phyloP scores from a whole-genome alignment of 1,140 invertebrate genomes.

The Cryptotermes secundus region DNA sequence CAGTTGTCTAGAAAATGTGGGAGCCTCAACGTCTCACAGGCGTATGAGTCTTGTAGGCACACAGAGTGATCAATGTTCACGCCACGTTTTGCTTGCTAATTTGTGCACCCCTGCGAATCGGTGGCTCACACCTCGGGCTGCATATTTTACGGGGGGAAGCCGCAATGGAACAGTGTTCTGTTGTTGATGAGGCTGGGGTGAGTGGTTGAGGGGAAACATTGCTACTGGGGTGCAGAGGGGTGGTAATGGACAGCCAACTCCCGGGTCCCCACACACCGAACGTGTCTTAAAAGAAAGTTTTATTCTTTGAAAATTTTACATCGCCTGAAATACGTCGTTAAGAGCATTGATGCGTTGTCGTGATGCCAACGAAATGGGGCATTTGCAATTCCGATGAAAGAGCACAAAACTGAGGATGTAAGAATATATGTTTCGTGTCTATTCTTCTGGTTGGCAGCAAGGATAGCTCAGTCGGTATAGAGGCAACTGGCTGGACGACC shows the following conservation, averaged over 20 bases:
- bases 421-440: no score
- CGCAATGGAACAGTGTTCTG: conserved; percentile 3
- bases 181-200: conserved; percentile 13
- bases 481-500: no score
- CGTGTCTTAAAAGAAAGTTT: neutral
- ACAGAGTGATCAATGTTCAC: no score
- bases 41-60: no score
- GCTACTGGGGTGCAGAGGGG: neutral
- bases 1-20: no score
- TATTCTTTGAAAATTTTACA: neutral
- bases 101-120: neutral
- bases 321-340: neutral
- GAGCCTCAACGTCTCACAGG: no score
- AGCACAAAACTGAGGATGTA: no score
- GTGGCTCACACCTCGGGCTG: neutral
- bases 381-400: no score
- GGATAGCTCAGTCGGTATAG: no score
- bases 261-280: neutral
- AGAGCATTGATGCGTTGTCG: no score
- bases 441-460: no score
- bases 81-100: neutral
- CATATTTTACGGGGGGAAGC: conserved; percentile 11
- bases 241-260: conserved; percentile 10
- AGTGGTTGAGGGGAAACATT: neutral
- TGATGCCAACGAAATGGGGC: no score